Percentiles rank a stretch among this genome's conserved stretches.
phyloP scores from a whole-genome alignment of 2,113 vertebrate genomes.

The Semnornis frantzii region DNA sequence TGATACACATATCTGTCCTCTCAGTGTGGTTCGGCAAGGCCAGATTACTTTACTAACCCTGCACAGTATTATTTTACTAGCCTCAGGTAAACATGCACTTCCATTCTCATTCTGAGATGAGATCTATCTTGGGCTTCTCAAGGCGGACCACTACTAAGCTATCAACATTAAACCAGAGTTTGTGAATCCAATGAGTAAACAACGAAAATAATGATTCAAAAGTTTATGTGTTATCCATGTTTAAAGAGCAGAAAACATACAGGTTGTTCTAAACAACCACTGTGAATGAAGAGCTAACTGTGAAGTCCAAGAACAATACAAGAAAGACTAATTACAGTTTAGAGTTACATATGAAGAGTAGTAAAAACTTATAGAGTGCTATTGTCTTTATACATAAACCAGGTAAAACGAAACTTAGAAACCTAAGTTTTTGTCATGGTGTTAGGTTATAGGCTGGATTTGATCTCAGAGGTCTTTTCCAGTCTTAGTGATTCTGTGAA shows the following conservation, averaged over 20 bases:
- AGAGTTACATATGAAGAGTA: not conserved
- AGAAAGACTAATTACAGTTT: not conserved
- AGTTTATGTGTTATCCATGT: not conserved
- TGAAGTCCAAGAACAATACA: not conserved
- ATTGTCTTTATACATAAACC: not conserved
- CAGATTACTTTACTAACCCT: not conserved
- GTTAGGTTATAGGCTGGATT: too few relatives aligned
- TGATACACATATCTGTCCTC: rapidly evolving
- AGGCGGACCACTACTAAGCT: not conserved
- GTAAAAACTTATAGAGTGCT: not conserved
- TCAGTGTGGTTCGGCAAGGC: not conserved
- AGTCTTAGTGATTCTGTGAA: not conserved
- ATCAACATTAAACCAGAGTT: not conserved
- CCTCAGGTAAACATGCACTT: not conserved
- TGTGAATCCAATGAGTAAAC: not conserved
- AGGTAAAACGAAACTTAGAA: not conserved
- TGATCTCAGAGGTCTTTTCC: too few relatives aligned
- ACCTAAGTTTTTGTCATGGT: not conserved
- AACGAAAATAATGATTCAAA: not conserved
- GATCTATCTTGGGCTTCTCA: not conserved
- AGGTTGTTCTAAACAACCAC: not conserved
- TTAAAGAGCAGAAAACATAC: not conserved
- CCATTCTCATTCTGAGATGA: not conserved
- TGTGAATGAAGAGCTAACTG: not conserved
- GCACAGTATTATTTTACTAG: not conserved